Conservation (phyloP, 2,888 invertebrate genomes). For the Yponomeuta cagnagella region DNA sequence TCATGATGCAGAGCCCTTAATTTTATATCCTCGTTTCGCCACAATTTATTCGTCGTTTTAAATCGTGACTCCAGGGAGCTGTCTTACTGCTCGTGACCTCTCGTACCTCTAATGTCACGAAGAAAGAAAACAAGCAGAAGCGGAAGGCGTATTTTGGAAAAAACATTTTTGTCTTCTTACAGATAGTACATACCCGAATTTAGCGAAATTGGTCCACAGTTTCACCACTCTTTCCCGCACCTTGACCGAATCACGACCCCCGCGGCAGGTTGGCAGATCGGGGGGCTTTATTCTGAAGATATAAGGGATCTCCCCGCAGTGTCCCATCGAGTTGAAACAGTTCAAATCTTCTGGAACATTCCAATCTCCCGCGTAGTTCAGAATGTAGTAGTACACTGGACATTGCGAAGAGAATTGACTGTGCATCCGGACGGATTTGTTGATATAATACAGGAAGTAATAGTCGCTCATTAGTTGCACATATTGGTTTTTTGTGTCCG, state of each 20-base stretch:
- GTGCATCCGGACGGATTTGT: conserved; percentile 55
- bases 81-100: no score
- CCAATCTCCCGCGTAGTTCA: conserved; percentile 58
- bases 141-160: no score
- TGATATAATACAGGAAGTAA: conserved; percentile 57
- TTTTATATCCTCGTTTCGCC: no score
- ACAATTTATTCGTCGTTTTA: no score
- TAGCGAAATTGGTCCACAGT: conserved; percentile 72
- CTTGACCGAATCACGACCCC: conserved; percentile 49
- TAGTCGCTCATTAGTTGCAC: conserved; percentile 59
- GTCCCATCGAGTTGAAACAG: conserved; percentile 50
- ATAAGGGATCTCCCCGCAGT: conserved; percentile 57
- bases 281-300: conserved; percentile 45
- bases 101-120: no score
- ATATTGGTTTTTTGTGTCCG: conserved; percentile 52
- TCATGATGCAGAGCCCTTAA: no score
- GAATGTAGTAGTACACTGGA: conserved; percentile 57
- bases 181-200: conserved; percentile 50
- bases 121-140: no score
- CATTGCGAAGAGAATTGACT: conserved; percentile 43
- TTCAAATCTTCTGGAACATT: conserved; percentile 37
- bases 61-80: no score
- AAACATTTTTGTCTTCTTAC: no score
- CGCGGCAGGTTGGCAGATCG: conserved; percentile 37
- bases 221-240: conserved; percentile 52